Conservation (phyloP, 2,113 vertebrate species). For the Datnioides undecimradiatus region DNA sequence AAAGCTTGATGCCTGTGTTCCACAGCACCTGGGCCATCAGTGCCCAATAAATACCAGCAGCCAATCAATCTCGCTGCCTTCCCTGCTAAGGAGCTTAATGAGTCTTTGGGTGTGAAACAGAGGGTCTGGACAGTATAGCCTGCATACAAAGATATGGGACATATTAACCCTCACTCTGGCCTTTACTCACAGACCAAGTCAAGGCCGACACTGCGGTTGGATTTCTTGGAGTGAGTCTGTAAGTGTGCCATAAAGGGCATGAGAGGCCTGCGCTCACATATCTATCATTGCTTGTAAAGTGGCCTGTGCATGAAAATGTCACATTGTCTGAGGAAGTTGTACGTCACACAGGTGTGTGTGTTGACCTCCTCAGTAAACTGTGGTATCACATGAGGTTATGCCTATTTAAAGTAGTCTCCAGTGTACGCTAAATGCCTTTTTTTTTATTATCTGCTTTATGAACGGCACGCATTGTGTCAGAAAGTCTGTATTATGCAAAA, state of each 20-base stretch:
- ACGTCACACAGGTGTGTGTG: slow-evolving; percentile 51
- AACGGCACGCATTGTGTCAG: slow-evolving; percentile 46
- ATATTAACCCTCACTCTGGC: slow-evolving; percentile 55
- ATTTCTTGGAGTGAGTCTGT: slow-evolving; percentile 54
- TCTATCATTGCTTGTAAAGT: slow-evolving; percentile 56
- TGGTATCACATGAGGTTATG: slow-evolving; percentile 76
- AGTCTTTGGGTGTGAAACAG: slow-evolving; percentile 53
- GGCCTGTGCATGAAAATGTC: slow-evolving; percentile 77
- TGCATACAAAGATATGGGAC: slow-evolving; percentile 54
- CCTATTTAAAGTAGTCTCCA: slow-evolving; percentile 66
- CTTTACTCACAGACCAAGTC: slow-evolving; percentile 56
- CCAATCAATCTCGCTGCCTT: slow-evolving; percentile 67
- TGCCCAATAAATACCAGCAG: slow-evolving; percentile 77
- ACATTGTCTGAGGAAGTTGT: slow-evolving; percentile 60
- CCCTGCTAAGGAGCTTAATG: slow-evolving; percentile 63
- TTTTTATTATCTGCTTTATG: slow-evolving; percentile 44
- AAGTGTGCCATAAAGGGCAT: slow-evolving; percentile 68
- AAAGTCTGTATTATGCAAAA: slow-evolving; percentile 55
- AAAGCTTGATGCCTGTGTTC: slow-evolving; percentile 74
- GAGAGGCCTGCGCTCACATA: slow-evolving; percentile 50
- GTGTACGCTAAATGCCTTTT: slow-evolving; percentile 40
- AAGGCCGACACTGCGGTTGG: slow-evolving; percentile 36
- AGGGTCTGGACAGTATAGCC: slow-evolving; percentile 37
- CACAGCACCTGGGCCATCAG: slow-evolving; percentile 81
- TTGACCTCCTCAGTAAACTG: slow-evolving; percentile 69